Evolutionary conservation across 2,797 vertebrate genomes (phyloP).

Genomic region (Sebastes vulpes): DNA sequence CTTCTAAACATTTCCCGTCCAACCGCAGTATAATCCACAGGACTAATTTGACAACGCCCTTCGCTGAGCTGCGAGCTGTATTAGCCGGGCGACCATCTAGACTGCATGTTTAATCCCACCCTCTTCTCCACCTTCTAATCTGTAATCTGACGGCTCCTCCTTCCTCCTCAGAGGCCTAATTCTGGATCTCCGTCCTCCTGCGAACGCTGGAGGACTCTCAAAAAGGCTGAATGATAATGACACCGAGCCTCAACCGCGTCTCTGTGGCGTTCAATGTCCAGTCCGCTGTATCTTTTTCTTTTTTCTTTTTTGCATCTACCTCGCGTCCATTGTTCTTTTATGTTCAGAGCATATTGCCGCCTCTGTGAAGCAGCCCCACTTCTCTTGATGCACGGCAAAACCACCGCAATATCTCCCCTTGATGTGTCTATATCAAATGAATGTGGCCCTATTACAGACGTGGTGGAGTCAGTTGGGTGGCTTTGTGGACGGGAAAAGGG

Average conservation of each 20-base stretch:
- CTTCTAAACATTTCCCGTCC: constrained; percentile 12
- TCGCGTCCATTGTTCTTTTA: constrained; percentile 72
- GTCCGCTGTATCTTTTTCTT: constrained; percentile 1
- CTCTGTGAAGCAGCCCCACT: constrained; percentile 58
- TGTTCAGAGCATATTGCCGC: constrained; percentile 62
- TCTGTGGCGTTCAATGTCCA: constrained; percentile 3
- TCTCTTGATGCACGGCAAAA: constrained; percentile 64
- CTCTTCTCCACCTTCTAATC: constrained; percentile 73
- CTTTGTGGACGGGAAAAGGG: constrained; percentile 71
- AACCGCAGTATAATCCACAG: constrained; percentile 35
- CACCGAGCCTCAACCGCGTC: constrained; percentile 10
- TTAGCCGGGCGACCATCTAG: constrained; percentile 46
- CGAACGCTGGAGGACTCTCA: constrained; percentile 6
- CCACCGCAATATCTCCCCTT: constrained; percentile 66
- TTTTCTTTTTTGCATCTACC: constrained; percentile 41
- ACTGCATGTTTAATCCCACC: constrained; percentile 64
- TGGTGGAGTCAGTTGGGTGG: constrained; percentile 74
- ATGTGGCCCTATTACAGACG: constrained; percentile 67
- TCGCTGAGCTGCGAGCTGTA: constrained; percentile 49
- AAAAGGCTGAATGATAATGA: constrained; percentile 26
- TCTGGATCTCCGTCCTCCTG: constrained; percentile 41
- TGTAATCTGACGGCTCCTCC: constrained; percentile 72
- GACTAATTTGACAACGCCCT: constrained; percentile 49
- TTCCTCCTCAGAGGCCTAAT: constrained; percentile 52
- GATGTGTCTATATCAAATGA: constrained; percentile 80